A percentile compares a stretch with the other conserved stretches of the same genome.
Evolutionary conservation across 2,888 invertebrate species (phyloP).

Genomic region (Philonicus albiceps): DNA sequence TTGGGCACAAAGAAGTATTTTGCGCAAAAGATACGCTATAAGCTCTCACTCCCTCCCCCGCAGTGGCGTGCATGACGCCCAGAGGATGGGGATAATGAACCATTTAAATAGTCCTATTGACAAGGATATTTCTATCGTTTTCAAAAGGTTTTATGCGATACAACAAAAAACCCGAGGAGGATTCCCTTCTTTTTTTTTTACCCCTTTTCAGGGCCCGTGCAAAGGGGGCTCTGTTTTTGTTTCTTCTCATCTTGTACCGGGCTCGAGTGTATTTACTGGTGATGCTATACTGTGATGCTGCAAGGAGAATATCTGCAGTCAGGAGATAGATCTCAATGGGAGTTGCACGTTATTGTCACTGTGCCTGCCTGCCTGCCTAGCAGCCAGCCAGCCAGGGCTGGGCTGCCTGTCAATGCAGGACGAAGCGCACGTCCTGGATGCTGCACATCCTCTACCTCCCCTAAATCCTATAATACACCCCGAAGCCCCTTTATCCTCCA

Average conservation of each 20-base stretch:
- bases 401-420: conserved; percentile 18
- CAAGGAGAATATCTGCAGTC: conserved; percentile 28
- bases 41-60: background rate
- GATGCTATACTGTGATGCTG: background rate
- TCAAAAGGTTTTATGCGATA: conserved; percentile 41
- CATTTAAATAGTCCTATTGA: conserved; percentile 43
- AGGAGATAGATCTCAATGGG: conserved; percentile 27
- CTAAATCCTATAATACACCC: background rate
- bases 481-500: conserved; percentile 3
- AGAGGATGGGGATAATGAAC: conserved; percentile 40
- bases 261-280: conserved; percentile 26
- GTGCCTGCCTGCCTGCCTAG: too few species aligned
- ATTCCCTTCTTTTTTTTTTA: background rate
- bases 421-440: background rate
- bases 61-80: background rate
- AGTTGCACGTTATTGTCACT: conserved; percentile 31
- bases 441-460: background rate
- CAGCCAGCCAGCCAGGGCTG: too few species aligned
- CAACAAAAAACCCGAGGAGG: conserved; percentile 22
- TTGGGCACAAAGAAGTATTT: conserved; percentile 33
- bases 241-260: conserved; percentile 35
- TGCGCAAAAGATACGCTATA: conserved; percentile 33
- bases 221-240: conserved; percentile 39
- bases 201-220: background rate
- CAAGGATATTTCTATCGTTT: conserved; percentile 42